Percentiles rank a stretch among this genome's conserved stretches.
Conservation (phyloP, 2,888 invertebrate genomes). For the Tineola bisselliella region DNA sequence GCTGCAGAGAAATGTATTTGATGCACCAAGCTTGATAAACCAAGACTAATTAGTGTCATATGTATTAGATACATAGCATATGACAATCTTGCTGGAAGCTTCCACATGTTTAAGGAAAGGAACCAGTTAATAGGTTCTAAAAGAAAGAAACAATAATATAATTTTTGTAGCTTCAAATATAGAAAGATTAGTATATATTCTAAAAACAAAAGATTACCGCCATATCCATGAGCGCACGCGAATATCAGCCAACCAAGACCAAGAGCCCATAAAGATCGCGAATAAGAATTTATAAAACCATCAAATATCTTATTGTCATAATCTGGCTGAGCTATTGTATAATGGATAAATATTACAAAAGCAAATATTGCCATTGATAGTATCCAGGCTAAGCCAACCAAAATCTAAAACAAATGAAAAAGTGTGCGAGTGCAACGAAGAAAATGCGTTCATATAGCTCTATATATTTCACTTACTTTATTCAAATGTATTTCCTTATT, state of each 20-base stretch:
- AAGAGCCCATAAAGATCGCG: constrained; percentile 39
- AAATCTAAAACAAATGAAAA: constrained; percentile 1
- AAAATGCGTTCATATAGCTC: no score
- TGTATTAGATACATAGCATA: constrained; percentile 57
- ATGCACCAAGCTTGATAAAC: not conserved
- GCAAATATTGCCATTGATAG: constrained; percentile 18
- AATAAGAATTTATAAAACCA: constrained; percentile 30
- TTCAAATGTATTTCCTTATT: constrained; percentile 28
- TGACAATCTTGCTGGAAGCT: constrained; percentile 37
- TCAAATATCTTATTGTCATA: constrained; percentile 26
- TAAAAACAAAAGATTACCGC: constrained; percentile 30
- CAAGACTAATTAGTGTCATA: constrained; percentile 7
- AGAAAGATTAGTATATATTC: no score
- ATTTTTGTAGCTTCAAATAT: no score
- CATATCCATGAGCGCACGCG: constrained; percentile 42
- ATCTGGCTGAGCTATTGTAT: constrained; percentile 22
- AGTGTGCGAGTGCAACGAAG: no score
- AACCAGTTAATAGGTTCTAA: constrained; percentile 39
- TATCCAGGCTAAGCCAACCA: constrained; percentile 21
- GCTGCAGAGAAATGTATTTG: not conserved
- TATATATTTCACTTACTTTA: constrained; percentile 23
- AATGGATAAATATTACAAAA: constrained; percentile 21
- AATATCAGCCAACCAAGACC: constrained; percentile 41
- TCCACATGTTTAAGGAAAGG: constrained; percentile 37
- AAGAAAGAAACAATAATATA: not conserved